phyloP scores from a whole-genome alignment of 2,113 vertebrate species.

The Circaetus gallicus region DNA sequence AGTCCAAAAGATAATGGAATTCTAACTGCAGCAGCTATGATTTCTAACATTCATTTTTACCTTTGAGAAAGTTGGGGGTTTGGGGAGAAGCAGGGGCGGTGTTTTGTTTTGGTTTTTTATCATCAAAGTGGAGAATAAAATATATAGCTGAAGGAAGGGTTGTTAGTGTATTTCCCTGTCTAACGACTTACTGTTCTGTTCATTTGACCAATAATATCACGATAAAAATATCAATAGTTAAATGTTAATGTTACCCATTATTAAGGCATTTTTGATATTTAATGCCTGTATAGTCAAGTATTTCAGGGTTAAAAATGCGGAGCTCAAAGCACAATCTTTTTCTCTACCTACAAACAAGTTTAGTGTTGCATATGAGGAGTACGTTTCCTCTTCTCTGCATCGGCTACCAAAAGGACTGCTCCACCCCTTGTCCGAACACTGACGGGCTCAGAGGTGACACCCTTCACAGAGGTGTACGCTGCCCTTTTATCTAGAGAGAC shows the following conservation, averaged over 20 bases:
- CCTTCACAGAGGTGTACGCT: neutral
- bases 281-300: neutral
- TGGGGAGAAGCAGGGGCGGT: too few species aligned
- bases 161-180: neutral
- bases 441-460: neutral
- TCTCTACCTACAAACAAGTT: neutral
- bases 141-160: neutral
- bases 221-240: neutral
- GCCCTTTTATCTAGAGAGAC: neutral
- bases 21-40: neutral
- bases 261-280: neutral
- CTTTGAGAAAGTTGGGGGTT: neutral
- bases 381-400: neutral
- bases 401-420: neutral
- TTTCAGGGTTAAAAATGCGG: neutral
- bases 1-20: neutral
- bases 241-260: neutral
- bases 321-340: neutral
- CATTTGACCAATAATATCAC: neutral
- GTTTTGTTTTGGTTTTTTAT: neutral
- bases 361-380: rapidly evolving
- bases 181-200: neutral
- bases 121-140: neutral
- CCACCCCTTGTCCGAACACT: neutral
- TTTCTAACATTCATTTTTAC: neutral